phyloP scores from a whole-genome alignment of 1,140 invertebrate species.

The Aphelenchoides besseyi region DNA sequence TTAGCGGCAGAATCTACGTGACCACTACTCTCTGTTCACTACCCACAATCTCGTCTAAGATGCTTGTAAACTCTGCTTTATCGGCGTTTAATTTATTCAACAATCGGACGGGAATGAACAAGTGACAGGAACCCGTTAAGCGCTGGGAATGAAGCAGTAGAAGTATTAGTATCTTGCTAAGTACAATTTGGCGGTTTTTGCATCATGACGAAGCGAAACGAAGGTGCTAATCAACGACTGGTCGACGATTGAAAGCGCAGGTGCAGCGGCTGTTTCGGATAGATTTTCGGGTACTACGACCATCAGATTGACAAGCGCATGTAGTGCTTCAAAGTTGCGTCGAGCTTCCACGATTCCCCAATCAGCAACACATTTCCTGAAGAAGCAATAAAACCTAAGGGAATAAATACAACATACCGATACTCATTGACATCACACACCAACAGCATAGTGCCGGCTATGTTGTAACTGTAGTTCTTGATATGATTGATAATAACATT shows the following conservation, averaged over 20 bases:
- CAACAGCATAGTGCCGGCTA: slow-evolving; percentile 90
- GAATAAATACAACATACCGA: slow-evolving; percentile 68
- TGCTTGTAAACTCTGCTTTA: too few relatives aligned
- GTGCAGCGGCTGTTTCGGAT: slow-evolving; percentile 81
- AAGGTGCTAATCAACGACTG: slow-evolving; percentile 8
- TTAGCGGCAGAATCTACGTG: too few relatives aligned
- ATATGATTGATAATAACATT: slow-evolving; percentile 91
- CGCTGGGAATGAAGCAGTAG: neutral
- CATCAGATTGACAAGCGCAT: slow-evolving; percentile 89
- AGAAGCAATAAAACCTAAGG: slow-evolving; percentile 63
- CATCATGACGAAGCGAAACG: slow-evolving; percentile 21
- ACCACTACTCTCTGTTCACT: too few relatives aligned
- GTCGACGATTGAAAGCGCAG: slow-evolving; percentile 12
- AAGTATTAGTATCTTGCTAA: slow-evolving; percentile 6
- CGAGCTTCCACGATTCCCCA: slow-evolving; percentile 75
- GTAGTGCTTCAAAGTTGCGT: slow-evolving; percentile 85
- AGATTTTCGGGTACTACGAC: slow-evolving; percentile 93
- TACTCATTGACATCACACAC: slow-evolving; percentile 96
- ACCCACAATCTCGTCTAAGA: too few relatives aligned
- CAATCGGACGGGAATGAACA: neutral
- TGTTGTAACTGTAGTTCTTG: slow-evolving; percentile 89
- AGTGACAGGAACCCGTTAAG: neutral
- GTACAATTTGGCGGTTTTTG: slow-evolving; percentile 17
- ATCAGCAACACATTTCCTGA: slow-evolving; percentile 66
- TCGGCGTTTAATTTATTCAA: neutral